Evolutionary conservation across 2,113 vertebrate genomes (phyloP), one percentile per base, ranked within the genome.

Genomic region (Physeter macrocephalus): DNA sequence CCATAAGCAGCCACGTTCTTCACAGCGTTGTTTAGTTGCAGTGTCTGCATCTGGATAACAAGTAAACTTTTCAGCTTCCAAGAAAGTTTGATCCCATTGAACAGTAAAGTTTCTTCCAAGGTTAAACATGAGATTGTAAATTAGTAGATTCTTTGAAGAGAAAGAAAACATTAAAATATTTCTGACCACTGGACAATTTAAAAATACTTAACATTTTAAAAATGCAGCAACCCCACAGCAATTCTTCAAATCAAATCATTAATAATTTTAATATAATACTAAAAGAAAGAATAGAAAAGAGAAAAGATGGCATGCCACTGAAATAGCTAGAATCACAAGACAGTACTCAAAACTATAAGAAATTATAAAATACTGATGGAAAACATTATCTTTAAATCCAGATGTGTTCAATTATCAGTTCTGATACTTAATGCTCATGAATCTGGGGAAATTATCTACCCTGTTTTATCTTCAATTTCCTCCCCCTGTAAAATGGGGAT

Each of bases 71-170:
- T 97, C 96, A 49, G 10, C 78, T n/a, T 96, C 49, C 59, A 20
- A 71, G 23, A 94, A 95, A 91, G 1, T 0, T 92, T 96, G 78
- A 49, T 34, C 61, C 97, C 97, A 97, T 27, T 27, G 64, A 88
- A 98, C 31, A 1, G 4, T 20, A 90, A 97, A 98, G 23, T 0
- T 97, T 77, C 0, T 34, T 77, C 97, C 96, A 80, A 98, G 97
- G 39, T 92, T 96, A 17, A 97, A 52, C 0, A 4, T 87, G 43
- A 98, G 95, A 75, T 2, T 8, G 0, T 29, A 17, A 95, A 98
- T 98, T 54, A 80, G 15, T n/a, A 98, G 96, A 96, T 57, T 5
- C 97, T 98, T 91, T 88, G 80, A 92, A 95, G 59, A 90, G 25
- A 83, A 92, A 88, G 34, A 71, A 52, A 90, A n/a, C 0, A 59